Base-by-base conservation (phyloP, 2,797 vertebrate genomes). In the Sebastes dallii region DNA sequence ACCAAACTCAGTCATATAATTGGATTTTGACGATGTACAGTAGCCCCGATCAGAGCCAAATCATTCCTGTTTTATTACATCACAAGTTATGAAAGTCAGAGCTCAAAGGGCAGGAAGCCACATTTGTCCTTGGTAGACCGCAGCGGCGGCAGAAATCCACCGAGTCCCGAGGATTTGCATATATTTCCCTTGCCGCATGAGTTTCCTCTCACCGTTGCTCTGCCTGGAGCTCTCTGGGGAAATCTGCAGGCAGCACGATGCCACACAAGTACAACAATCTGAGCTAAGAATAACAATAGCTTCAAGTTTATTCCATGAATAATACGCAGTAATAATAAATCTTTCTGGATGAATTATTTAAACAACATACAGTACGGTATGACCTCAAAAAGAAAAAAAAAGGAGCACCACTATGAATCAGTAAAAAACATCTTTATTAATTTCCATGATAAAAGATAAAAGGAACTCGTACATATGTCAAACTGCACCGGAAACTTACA, bases 131-230 rank as follows among this genome's bases (percentile, higher is more conserved):
- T 65, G 81, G 62, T 62, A 8, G 34, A 52, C 76, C 54, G 24
- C 66, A 78, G 86, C 27, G 71, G 79, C 67, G 55, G 82, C 32
- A 66, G 76, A 79, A 84, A 88, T 75, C 62, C 80, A 72, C 72
- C 0, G 8, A 72, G 69, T 70, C 68, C 55, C 0, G 22, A 81
- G 73, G 62, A 94, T 95, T 95, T 95, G 82, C 93, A 93, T 95
- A 77, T 30, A 90, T 93, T 91, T 92, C 67, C 92, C 84, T 92
- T 36, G 13, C 75, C 30, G 59, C 77, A 66, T 10, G 20, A 42
- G 29, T 69, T 83, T 82, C 83, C 71, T 70, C 29, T 69, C 67
- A 27, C 60, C 54, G 46, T 50, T 32, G 70, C 78, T 77, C 54
- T 75, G 73, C 75, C 79, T 50, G 58, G 10, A 11, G 36, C 42